Evolutionary conservation across 2,888 invertebrate species (phyloP), one percentile per base, ranked within the genome.

Genomic region (Pherbina coryleti): DNA sequence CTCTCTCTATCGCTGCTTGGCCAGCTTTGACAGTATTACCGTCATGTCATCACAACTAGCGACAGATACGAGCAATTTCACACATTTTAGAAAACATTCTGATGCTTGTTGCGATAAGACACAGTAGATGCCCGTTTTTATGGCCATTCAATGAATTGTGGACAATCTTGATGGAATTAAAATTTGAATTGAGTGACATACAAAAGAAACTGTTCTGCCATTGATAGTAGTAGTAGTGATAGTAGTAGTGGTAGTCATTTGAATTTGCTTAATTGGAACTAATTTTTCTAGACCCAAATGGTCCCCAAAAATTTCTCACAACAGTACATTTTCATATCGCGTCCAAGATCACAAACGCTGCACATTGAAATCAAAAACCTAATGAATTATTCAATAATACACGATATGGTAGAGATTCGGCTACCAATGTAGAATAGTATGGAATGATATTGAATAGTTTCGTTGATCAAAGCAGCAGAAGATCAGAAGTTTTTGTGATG

Each of bases 41-140:
- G 86, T 84, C 85, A 82, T 86, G 86, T 85, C 84, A 81, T 79
- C 81, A 78, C 53, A 77, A 79, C 76, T 81, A 53, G 64, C 82
- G 83, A 84, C 84, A 86, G 86, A 86, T 86, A 88, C 87, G 85
- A 86, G 85, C 79, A 80, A 81, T 83, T 84, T 83, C 83, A 83
- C 84, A 84, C 84, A 82, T 84, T 81, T 70, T 74, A 77, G 76
- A 74, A 17, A 71, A 22, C 75, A 78, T 75, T 79, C 70, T 67
- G 79, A 79, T 79, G 78, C 64, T 57, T 28, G 73, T 31, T n/a
- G 17, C 69, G 79, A 79, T 79, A 78, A 76, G 67, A 17, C 19
- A 28, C 25, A 28, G n/a, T 25, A 60, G 25, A 22, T 60, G 57
- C 11, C n/a, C 22, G 51, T n/a, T 69, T 69, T 51, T n/a, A 69